Conservation (phyloP, 2,888 invertebrate species). For the Polyommatus iphigenia region DNA sequence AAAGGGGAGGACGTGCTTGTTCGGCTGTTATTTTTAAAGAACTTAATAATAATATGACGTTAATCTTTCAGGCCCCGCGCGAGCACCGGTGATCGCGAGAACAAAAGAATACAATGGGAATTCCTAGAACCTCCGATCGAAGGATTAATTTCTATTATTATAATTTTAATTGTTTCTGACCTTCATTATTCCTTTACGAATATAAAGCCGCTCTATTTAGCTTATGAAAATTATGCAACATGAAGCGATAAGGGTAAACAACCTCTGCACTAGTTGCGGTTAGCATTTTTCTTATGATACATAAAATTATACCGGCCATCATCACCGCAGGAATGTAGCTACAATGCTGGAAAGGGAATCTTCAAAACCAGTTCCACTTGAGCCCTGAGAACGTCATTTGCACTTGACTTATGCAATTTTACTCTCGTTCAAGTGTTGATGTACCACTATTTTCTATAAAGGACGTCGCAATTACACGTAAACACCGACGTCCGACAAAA, state of each 20-base stretch:
- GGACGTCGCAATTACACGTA: constrained; percentile 37
- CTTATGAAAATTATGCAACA: constrained; percentile 14
- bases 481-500: neutral
- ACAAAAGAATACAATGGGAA: no score
- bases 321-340: constrained; percentile 62
- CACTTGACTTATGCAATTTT: constrained; percentile 48
- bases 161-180: no score
- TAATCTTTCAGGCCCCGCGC: no score
- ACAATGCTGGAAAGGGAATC: constrained; percentile 65
- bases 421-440: constrained; percentile 47
- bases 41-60: no score
- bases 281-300: constrained; percentile 23
- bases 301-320: constrained; percentile 48
- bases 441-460: neutral
- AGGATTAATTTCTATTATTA: no score
- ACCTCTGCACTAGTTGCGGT: constrained; percentile 21
- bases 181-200: no score
- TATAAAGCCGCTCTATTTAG: neutral
- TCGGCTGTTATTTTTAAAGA: no score
- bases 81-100: no score
- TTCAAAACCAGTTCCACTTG: constrained; percentile 62
- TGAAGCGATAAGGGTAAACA: constrained; percentile 21
- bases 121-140: no score
- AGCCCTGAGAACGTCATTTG: constrained; percentile 47
- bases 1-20: no score